Percentiles rank a stretch among this genome's conserved stretches.
Conservation (phyloP, 1,140 invertebrate species). For the Bilobella aurantiaca region DNA sequence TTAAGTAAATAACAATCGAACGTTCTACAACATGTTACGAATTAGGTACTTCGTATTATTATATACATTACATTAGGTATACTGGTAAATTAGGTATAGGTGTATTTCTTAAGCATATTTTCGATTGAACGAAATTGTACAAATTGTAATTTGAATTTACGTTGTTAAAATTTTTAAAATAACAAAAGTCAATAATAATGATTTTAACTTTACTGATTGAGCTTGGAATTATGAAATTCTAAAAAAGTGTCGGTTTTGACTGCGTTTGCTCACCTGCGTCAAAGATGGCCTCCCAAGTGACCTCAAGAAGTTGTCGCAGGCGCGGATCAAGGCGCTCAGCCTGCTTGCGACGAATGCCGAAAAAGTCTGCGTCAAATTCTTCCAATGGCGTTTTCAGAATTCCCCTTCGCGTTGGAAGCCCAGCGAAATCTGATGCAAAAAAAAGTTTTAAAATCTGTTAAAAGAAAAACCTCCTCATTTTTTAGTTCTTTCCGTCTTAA, state of each 20-base stretch:
- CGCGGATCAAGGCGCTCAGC: slow-evolving; percentile 47
- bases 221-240: background rate
- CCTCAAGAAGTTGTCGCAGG: slow-evolving; percentile 44
- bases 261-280: slow-evolving; percentile 39
- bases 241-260: background rate
- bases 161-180: background rate
- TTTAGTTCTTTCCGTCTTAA: too few species aligned
- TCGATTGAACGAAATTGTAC: too few species aligned
- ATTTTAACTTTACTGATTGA: background rate
- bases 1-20: background rate
- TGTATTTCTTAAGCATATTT: slow-evolving; percentile 5
- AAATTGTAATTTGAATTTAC: background rate
- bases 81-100: background rate
- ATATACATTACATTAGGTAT: background rate
- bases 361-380: slow-evolving; percentile 49
- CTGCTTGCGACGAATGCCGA: slow-evolving; percentile 46
- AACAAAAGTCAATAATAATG: background rate
- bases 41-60: background rate
- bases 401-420: slow-evolving; percentile 10
- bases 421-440: slow-evolving; percentile 22
- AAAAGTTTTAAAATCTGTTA: too few species aligned
- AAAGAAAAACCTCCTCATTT: too few species aligned
- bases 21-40: background rate
- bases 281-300: slow-evolving; percentile 39
- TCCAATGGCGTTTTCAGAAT: slow-evolving; percentile 18